Base-by-base conservation (phyloP, 2,888 invertebrate genomes). In the Sisyra terminalis region DNA sequence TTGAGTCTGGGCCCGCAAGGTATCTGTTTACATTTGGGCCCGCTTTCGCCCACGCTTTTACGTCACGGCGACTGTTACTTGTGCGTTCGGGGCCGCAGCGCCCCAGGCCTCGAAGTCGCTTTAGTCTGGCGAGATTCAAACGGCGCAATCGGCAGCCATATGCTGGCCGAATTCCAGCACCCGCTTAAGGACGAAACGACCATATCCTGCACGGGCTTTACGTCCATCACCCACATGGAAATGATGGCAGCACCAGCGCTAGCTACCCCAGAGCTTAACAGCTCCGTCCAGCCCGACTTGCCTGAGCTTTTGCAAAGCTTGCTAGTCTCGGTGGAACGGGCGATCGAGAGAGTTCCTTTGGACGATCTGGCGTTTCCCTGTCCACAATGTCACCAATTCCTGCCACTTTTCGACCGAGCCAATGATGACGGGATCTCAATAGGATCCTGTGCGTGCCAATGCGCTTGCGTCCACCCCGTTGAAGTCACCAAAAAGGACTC, bases 281-380 rank as follows among this genome's bases (percentile, higher is more conserved):
- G 66, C 47, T 24, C 16, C 15, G 31, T 15, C 13, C 37, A 43
- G 29, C 67, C 67, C 49, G 71, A 75, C 49, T 57, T 78, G 49
- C 74, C 75, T 38, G 70, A 73, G 50, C 66, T 77, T 49, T 65
- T 79, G 50, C 74, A 74, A 55, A 75, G 70, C 53, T 63, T 79
- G 42, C 63, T 79, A 46, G 71, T 79, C 42, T 74, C 75, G 45
- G 76, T 79, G 42, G 79, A 79, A 58, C 71, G 74, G 46, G 76
- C 75, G 49, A 75, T 79, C 53, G 75, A 75, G 53, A 66, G 78
- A 46, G 71, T 79, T 48, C 71, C 72, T 46, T 57, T 78, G 49
- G 78, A 78, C 58, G 75, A 76, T 50, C 59, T 78, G 44, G 67
- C 71, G 46, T 73, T 75, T 57, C 75, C 76, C 29, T 71, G 66